Base-by-base conservation (phyloP, 2,888 invertebrate genomes). In the Cephonodes hylas region DNA sequence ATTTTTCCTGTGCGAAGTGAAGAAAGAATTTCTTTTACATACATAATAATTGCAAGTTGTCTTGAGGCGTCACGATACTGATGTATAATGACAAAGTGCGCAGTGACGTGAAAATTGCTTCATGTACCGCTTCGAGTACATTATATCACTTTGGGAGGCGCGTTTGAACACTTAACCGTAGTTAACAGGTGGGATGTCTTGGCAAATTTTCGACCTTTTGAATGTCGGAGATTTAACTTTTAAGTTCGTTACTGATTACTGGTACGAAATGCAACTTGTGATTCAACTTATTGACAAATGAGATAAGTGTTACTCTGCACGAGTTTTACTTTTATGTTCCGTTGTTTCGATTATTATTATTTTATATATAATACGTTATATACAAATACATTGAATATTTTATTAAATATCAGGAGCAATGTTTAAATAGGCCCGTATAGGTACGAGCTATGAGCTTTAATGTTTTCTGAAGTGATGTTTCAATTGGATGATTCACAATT, bases 1-100 rank as follows among this genome's bases (percentile, higher is more conserved):
- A 65, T 62, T 67, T 80, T 81, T 78, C 42, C 67, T 88, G 85
- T 86, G 66, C 86, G 65, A 72, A 69, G 77, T 79, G 85, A 84
- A 68, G 80, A 86, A 89, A 87, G 87, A 90, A 91, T 91, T 90
- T 89, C 90, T 91, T 91, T 90, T 86, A 91, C 90, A 92, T 89
- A 91, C 89, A 89, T 87, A 89, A 91, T 91, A 91, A 91, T 91
- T 91, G 91, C 86, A 81, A 89, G 88, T 88, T 89, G 90, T 92
- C 90, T 91, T 80, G 88, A 86, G 91, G 91, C 92, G 89, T 92
- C 91, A 92, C 92, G 91, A 91, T 88, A 85, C 89, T 85, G 91
- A 88, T 88, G 88, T 85, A 89, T 91, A 92, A 91, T 91, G 91
- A 91, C 92, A 92, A 91, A 91, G 88, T 91, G 86, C 84, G 81